Conservation (phyloP, 2,888 invertebrate species). For the Parascotia fuliginaria region DNA sequence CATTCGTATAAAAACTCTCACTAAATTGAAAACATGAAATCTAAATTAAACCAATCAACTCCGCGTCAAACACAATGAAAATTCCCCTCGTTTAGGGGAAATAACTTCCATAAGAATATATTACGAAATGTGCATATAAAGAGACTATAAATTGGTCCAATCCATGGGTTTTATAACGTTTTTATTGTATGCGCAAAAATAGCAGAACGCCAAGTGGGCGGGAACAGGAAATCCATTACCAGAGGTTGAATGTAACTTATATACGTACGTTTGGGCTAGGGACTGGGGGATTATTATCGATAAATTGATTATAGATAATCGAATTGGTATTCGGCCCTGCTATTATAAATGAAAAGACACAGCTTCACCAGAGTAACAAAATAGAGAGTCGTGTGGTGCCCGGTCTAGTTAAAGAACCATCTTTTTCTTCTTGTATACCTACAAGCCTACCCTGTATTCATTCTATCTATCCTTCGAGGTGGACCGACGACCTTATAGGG, state of each 20-base stretch:
- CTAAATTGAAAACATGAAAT: slow-evolving; percentile 9
- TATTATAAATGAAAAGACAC: too few species aligned
- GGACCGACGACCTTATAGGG: too few species aligned
- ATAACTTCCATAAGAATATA: slow-evolving; percentile 19
- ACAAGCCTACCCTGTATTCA: too few species aligned
- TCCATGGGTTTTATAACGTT: slow-evolving; percentile 51
- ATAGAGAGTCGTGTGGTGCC: too few species aligned
- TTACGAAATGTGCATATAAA: slow-evolving; percentile 31
- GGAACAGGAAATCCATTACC: slow-evolving; percentile 71
- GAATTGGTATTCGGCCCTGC: too few species aligned
- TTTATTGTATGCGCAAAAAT: slow-evolving; percentile 59
- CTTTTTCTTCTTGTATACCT: too few species aligned
- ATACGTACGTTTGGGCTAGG: slow-evolving; percentile 27
- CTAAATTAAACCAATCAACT: slow-evolving; percentile 17
- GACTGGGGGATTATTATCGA: slow-evolving; percentile 29
- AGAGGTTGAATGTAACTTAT: slow-evolving; percentile 45
- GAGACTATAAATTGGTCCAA: slow-evolving; percentile 49
- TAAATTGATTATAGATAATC: slow-evolving; percentile 24
- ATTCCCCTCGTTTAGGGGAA: slow-evolving; percentile 7
- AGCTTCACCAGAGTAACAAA: too few species aligned
- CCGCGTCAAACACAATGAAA: slow-evolving; percentile 9
- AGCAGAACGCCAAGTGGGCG: slow-evolving; percentile 56
- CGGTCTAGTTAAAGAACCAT: too few species aligned
- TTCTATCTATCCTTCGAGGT: too few species aligned
- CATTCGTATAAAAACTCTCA: not conserved